Conservation (phyloP, 2,113 vertebrate genomes). For the Neopipo cinnamomea region DNA sequence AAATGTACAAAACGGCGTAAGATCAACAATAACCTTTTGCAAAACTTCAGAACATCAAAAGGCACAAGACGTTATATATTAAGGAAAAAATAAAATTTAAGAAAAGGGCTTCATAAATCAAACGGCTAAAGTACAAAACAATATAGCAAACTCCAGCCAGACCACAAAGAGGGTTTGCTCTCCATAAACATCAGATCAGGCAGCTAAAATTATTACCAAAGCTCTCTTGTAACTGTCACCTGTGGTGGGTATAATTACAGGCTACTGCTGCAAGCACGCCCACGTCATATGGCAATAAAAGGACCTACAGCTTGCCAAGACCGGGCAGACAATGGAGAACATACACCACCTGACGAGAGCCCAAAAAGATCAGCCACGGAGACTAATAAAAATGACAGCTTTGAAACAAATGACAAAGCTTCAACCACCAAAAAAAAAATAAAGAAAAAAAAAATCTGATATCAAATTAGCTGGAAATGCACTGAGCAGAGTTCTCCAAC, state of each 20-base stretch:
- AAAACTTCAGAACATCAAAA: slow-evolving; percentile 1
- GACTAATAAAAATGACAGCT: slow-evolving; percentile 78
- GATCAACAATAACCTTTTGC: background rate
- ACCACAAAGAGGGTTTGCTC: slow-evolving; percentile 77
- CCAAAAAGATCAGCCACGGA: slow-evolving; percentile 74
- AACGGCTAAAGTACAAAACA: background rate
- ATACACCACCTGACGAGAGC: slow-evolving; percentile 69
- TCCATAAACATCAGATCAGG: slow-evolving; percentile 79
- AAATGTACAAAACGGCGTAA: background rate
- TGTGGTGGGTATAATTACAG: slow-evolving; percentile 91
- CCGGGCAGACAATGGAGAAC: slow-evolving; percentile 69
- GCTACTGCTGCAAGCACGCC: slow-evolving; percentile 78
- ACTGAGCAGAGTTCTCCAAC: slow-evolving; percentile 4
- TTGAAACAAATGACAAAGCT: slow-evolving; percentile 68
- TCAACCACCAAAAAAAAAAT: background rate
- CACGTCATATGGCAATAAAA: slow-evolving; percentile 76
- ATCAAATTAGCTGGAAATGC: slow-evolving; percentile 56
- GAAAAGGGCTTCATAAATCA: background rate
- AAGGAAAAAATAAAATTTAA: background rate
- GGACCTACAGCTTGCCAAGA: slow-evolving; percentile 75
- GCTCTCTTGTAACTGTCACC: slow-evolving; percentile 81
- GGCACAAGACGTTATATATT: background rate
- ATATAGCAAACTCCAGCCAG: slow-evolving; percentile 68
- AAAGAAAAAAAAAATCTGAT: background rate
- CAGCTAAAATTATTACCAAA: slow-evolving; percentile 84